Evolutionary conservation across 2,113 vertebrate genomes (phyloP), one percentile per base, ranked within the genome.

Genomic region (Tychaedon coryphoeus): DNA sequence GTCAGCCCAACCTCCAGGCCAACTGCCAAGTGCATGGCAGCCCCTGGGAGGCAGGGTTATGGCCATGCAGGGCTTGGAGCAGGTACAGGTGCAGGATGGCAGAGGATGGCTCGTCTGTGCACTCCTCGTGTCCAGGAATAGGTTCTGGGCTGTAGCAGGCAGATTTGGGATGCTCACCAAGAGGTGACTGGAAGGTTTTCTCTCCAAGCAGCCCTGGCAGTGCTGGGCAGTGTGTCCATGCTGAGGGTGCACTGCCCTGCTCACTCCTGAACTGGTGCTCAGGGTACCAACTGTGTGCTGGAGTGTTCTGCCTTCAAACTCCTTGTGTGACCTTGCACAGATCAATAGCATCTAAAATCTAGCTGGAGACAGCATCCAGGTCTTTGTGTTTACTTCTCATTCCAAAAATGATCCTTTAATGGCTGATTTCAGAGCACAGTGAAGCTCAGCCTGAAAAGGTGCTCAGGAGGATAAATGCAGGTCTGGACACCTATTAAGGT

Each of bases 1-100:
- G 96, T 97, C 95, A 96, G 94, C 94, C 96, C 95, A 97, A 94
- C 96, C 94, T 97, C 71, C 96, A 95, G 96, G 92, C 96, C 95
- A 77, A 96, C 95, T 96, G 96, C 96, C 96, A 97, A 95, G 96
- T 25, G 86, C 82, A 94, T 80, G 96, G 94, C 92, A 93, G 91
- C 56, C 47, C 6, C 47, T 79, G 1, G 8, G 75, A 94, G 95
- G 95, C 83, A 94, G 91, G 92, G 95, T 40, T 96, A 28, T 26
- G 92, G 92, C 83, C 86, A 29, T 8, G 86, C 88, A 97, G 94
- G 67, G 43, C 48, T 92, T 80, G 91, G 85, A 84, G 92, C 86
- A 92, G 95, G 75, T 74, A 26, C 90, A 90, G 92, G 92, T 86
- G 50, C 61, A 79, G 82, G 2, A 83, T 90, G 88, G 91, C 72